Percentiles rank a stretch among this genome's conserved stretches.
These are phyloP conservation scores for Trissolcus basalis DNA, from an alignment of 1,140 invertebrate genomes.

Conservation along the genomic window DNA sequence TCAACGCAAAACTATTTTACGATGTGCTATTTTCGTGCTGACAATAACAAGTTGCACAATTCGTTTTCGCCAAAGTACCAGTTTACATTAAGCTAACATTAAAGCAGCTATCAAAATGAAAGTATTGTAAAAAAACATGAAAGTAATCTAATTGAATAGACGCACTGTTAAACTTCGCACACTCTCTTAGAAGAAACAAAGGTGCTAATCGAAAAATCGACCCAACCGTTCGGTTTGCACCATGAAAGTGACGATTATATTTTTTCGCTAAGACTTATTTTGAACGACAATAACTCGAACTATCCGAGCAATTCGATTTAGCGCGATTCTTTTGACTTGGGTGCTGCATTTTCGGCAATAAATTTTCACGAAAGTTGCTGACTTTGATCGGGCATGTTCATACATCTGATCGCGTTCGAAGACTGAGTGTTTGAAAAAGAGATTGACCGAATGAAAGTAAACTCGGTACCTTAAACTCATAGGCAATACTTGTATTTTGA, in stretches of 20 bases:
- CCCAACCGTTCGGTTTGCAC: not conserved
- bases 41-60: slow-evolving; percentile 41
- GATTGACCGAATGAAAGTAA: slow-evolving; percentile 50
- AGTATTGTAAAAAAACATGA: slow-evolving; percentile 15
- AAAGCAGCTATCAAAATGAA: slow-evolving; percentile 8
- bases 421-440: slow-evolving; percentile 44
- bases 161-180: slow-evolving; percentile 43
- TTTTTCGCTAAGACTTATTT: not conserved
- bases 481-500: slow-evolving; percentile 55
- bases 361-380: slow-evolving; percentile 13
- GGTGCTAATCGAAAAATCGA: slow-evolving; percentile 13
- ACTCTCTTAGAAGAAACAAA: slow-evolving; percentile 5
- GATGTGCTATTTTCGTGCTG: slow-evolving; percentile 26
- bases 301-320: slow-evolving; percentile 51
- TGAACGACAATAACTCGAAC: slow-evolving; percentile 37
- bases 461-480: slow-evolving; percentile 55
- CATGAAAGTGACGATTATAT: not conserved
- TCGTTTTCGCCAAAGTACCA: not conserved
- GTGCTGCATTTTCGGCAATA: not conserved
- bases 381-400: slow-evolving; percentile 44
- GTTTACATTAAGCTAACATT: not conserved
- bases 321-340: not conserved
- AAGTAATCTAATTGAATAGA: slow-evolving; percentile 22
- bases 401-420: slow-evolving; percentile 46
- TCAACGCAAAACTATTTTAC: not conserved